A percentile compares a stretch with the other conserved stretches of the same genome.
Evolutionary conservation across 2,113 vertebrate species (phyloP).

Genomic region (Pomatostomus ruficeps): DNA sequence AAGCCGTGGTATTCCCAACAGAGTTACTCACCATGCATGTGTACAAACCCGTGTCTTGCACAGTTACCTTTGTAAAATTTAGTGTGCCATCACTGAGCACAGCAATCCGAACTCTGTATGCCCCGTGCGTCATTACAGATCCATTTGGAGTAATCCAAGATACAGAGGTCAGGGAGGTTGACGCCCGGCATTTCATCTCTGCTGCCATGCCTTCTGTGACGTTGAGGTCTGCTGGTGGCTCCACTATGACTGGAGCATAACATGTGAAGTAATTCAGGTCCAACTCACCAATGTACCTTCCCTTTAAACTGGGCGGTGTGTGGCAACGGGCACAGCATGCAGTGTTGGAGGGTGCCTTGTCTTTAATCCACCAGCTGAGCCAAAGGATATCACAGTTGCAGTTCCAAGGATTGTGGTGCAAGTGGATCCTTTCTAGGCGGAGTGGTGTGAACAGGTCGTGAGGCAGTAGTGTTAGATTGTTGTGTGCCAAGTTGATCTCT

Average conservation of each 20-base stretch:
- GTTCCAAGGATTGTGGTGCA: conserved; percentile 99
- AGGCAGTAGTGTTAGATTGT: conserved; percentile 96
- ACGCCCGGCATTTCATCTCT: conserved; percentile 92
- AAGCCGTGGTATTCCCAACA: conserved; percentile 96
- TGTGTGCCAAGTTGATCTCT: conserved; percentile 97
- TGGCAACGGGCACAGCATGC: conserved; percentile 97
- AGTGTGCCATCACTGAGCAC: conserved; percentile 95
- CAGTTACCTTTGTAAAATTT: conserved; percentile 98
- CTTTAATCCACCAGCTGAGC: conserved; percentile 99
- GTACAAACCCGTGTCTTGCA: conserved; percentile 96
- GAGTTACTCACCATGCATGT: conserved; percentile 99
- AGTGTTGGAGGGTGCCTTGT: conserved; percentile 96
- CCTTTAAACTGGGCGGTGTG: conserved; percentile 88
- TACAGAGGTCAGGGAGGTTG: conserved; percentile 93
- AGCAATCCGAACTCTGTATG: conserved; percentile 93
- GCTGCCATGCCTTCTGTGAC: conserved; percentile 97
- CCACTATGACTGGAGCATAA: conserved; percentile 97
- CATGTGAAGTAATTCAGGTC: conserved; percentile 98
- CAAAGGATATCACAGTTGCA: conserved; percentile 98
- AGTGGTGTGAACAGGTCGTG: conserved; percentile 98
- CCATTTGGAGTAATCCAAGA: conserved; percentile 99
- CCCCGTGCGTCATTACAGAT: conserved; percentile 95
- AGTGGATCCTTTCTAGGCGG: conserved; percentile 92
- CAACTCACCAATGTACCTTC: conserved; percentile 94
- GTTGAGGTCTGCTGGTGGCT: conserved; percentile 94